Percentiles rank a stretch among this genome's conserved stretches.
phyloP scores from a whole-genome alignment of 2,113 vertebrate species.

The Heterocephalus glaber region DNA sequence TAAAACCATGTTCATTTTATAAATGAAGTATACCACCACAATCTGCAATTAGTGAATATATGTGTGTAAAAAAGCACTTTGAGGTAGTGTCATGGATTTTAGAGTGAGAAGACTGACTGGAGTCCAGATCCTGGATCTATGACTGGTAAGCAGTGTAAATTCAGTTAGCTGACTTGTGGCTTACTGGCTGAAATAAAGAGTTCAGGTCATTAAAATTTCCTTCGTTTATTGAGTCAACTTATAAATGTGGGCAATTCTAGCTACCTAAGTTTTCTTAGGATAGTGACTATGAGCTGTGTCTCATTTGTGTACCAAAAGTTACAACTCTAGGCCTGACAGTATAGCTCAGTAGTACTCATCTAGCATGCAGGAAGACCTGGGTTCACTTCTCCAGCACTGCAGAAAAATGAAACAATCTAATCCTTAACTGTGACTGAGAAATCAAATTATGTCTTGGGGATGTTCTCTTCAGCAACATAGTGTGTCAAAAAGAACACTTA shows the following conservation, averaged over 20 bases:
- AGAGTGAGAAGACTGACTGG: not conserved
- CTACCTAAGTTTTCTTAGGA: not conserved
- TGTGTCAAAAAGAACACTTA: not conserved
- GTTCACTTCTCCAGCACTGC: not conserved
- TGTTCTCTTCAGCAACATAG: not conserved
- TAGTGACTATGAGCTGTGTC: not conserved
- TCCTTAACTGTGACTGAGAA: constrained; percentile 40
- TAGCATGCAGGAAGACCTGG: not conserved
- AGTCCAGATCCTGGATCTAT: not conserved
- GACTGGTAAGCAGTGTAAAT: not conserved
- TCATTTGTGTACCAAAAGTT: not conserved
- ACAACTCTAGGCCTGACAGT: not conserved
- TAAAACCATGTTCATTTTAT: not conserved
- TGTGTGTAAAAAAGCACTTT: not conserved
- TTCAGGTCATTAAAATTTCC: constrained; percentile 73
- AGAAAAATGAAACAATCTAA: not conserved
- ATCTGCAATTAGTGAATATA: not conserved
- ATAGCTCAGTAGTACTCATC: not conserved
- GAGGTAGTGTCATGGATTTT: not conserved
- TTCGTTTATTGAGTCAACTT: not conserved
- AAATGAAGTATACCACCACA: not conserved
- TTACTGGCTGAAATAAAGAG: constrained; percentile 18
- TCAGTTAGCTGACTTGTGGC: not conserved
- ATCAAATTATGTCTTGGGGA: constrained; percentile 39
- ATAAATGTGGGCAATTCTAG: not conserved